These are phyloP conservation scores for Naso thynnoides DNA, from an alignment of 2,797 vertebrate species.

Conservation along the genomic window DNA sequence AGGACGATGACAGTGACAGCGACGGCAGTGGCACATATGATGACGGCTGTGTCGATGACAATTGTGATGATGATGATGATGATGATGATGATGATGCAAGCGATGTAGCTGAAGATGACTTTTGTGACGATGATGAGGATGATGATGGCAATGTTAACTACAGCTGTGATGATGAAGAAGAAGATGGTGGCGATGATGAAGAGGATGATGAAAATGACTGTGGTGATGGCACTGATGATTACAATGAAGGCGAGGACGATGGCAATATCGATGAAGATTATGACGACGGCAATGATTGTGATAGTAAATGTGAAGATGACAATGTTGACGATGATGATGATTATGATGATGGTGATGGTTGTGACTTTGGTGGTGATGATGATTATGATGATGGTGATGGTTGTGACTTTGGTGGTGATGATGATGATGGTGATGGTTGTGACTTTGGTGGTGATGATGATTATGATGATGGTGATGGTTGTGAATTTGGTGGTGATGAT, in stretches of 20 bases:
- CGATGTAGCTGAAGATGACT: not conserved
- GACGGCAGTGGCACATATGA: not conserved
- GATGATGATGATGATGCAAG: not conserved
- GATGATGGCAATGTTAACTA: not conserved
- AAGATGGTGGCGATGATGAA: not conserved
- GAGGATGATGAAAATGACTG: not conserved
- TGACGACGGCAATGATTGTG: no score
- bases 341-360: not conserved
- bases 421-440: not conserved
- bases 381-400: not conserved
- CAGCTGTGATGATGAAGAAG: not conserved
- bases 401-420: not conserved
- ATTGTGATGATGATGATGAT: not conserved
- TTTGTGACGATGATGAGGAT: not conserved
- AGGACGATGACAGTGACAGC: not conserved
- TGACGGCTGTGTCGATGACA: not conserved
- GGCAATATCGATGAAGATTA: not conserved
- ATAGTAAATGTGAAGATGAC: not conserved
- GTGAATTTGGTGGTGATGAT: not conserved
- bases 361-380: no score
- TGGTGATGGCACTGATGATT: not conserved
- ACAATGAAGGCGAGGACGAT: not conserved
- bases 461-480: not conserved
- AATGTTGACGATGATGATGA: not conserved
- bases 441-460: not conserved